Evolutionary conservation across 1,140 invertebrate genomes (phyloP).

Genomic region (Drosophila kanapiae): DNA sequence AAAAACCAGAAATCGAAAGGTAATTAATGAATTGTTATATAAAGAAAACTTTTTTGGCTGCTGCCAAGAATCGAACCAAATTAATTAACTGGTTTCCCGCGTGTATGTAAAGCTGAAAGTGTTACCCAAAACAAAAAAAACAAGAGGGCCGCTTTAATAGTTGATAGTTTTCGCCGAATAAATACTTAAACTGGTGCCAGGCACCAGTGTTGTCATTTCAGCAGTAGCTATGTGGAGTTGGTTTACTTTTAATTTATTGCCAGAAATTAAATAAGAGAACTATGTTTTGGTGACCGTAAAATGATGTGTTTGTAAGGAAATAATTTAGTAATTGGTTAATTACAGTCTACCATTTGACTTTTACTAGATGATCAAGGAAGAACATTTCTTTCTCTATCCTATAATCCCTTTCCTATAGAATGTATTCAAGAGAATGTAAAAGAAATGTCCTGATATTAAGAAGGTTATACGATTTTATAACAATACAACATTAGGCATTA

Average conservation of each 20-base stretch:
- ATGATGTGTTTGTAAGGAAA: neutral
- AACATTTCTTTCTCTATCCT: no score
- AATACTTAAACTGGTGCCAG: slow-evolving; percentile 32
- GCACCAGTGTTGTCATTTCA: slow-evolving; percentile 17
- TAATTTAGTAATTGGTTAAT: neutral
- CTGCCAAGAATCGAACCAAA: slow-evolving; percentile 64
- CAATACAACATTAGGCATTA: neutral
- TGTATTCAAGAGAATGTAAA: neutral
- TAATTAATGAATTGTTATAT: slow-evolving; percentile 78
- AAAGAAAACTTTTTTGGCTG: slow-evolving; percentile 68
- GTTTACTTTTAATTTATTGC: neutral
- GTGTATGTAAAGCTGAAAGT: slow-evolving; percentile 56
- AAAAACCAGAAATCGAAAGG: slow-evolving; percentile 79
- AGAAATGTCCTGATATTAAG: neutral
- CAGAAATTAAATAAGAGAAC: no score
- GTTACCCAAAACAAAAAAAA: slow-evolving; percentile 25
- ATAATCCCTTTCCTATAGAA: neutral
- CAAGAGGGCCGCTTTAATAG: slow-evolving; percentile 37
- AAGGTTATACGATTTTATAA: no score
- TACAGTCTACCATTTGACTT: neutral
- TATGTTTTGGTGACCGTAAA: neutral
- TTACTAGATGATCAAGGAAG: neutral
- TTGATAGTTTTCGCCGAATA: slow-evolving; percentile 29
- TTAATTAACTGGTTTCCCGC: slow-evolving; percentile 75
- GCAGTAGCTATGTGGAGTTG: neutral